Conservation (phyloP, 1,140 invertebrate species). For the Drosophila pectinifera region DNA sequence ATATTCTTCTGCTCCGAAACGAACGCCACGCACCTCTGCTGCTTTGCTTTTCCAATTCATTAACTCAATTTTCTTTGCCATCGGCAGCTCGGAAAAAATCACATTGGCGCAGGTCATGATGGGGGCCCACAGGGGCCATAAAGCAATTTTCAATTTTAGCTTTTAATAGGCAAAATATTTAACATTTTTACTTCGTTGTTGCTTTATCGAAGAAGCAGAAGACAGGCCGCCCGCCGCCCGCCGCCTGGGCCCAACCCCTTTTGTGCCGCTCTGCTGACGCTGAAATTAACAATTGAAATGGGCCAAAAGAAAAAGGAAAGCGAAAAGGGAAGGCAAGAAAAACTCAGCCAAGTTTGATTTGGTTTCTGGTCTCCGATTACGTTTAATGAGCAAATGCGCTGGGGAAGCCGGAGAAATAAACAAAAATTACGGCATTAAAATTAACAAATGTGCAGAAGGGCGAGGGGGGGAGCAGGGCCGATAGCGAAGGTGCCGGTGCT, state of each 20-base stretch:
- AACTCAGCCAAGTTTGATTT: slow-evolving; percentile 39
- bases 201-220: background rate
- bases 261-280: slow-evolving; percentile 29
- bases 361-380: slow-evolving; percentile 44
- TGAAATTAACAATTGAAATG: slow-evolving; percentile 59
- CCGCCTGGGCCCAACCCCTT: background rate
- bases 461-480: background rate
- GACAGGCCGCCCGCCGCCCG: too few relatives aligned
- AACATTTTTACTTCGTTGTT: too few relatives aligned
- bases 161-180: slow-evolving; percentile 53
- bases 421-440: slow-evolving; percentile 59
- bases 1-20: background rate
- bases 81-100: slow-evolving; percentile 10
- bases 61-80: slow-evolving; percentile 20
- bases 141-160: slow-evolving; percentile 41
- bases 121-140: slow-evolving; percentile 13
- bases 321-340: slow-evolving; percentile 21
- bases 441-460: slow-evolving; percentile 48
- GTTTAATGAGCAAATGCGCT: slow-evolving; percentile 33
- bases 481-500: slow-evolving; percentile 20
- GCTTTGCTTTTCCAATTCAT: slow-evolving; percentile 30
- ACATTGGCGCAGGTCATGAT: slow-evolving; percentile 14
- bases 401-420: slow-evolving; percentile 15
- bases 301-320: slow-evolving; percentile 29
- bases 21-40: too few relatives aligned